Percentiles rank a stretch among this genome's conserved stretches.
These are phyloP conservation scores for Lampropteryx suffumata DNA, from an alignment of 2,888 invertebrate genomes.

Conservation along the genomic window DNA sequence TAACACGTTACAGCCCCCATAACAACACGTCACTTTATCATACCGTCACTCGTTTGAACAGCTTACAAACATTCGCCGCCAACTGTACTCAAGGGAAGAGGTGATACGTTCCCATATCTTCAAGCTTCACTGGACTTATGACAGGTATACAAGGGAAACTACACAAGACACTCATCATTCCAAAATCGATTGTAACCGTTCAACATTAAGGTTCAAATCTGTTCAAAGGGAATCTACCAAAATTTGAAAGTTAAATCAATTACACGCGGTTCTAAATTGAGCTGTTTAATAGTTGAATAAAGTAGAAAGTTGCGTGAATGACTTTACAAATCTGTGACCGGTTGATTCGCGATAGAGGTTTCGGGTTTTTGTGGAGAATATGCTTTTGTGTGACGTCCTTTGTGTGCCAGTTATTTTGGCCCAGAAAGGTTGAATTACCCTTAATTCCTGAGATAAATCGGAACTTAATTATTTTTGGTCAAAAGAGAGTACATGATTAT, in stretches of 20 bases:
- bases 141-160: conserved; percentile 51
- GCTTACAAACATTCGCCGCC: conserved; percentile 25
- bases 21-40: conserved; percentile 25
- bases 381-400: conserved; percentile 41
- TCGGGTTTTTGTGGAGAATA: conserved; percentile 43
- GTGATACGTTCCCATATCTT: conserved; percentile 56
- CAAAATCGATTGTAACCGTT: conserved; percentile 20
- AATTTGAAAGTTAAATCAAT: conserved; percentile 6
- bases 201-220: conserved; percentile 10
- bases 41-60: conserved; percentile 22
- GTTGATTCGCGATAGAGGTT: conserved; percentile 42
- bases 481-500: too few relatives aligned
- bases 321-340: conserved; percentile 30
- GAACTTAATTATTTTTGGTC: conserved; percentile 1
- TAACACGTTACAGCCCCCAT: conserved; percentile 19
- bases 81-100: conserved; percentile 43
- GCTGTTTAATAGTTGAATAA: conserved; percentile 15
- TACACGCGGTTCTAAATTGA: conserved; percentile 18
- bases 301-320: conserved; percentile 21
- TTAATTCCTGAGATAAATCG: conserved; percentile 12
- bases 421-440: conserved; percentile 21
- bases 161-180: conserved; percentile 22
- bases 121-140: conserved; percentile 53
- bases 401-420: conserved; percentile 38
- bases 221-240: conserved; percentile 1